Evolutionary conservation across 2,888 invertebrate genomes (phyloP).

Genomic region (Eupithecia pulchellata): DNA sequence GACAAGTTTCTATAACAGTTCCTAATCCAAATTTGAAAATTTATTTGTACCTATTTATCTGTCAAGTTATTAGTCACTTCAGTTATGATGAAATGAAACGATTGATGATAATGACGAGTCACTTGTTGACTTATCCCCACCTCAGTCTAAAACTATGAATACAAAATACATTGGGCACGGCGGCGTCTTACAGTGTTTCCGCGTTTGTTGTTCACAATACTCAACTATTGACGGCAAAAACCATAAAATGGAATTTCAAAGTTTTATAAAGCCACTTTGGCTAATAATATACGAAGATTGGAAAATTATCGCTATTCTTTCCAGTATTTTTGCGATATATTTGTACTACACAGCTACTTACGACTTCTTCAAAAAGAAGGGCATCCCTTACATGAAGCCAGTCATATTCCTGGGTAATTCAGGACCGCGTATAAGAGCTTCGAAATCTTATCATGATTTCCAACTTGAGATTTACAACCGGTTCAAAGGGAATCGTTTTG

Average conservation of each 20-base stretch:
- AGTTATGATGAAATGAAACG: too few relatives aligned
- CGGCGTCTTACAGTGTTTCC: too few relatives aligned
- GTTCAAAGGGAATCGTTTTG: conserved; percentile 77
- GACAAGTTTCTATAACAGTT: too few relatives aligned
- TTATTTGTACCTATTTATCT: too few relatives aligned
- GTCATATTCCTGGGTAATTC: conserved; percentile 80
- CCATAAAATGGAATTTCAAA: conserved; percentile 54
- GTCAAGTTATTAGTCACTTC: too few relatives aligned
- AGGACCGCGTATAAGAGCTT: conserved; percentile 69
- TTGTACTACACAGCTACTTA: conserved; percentile 77
- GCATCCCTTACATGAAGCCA: conserved; percentile 75
- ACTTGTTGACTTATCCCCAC: too few relatives aligned
- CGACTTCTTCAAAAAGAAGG: conserved; percentile 76
- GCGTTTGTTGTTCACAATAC: too few relatives aligned
- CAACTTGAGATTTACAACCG: conserved; percentile 75
- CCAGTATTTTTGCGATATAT: conserved; percentile 64
- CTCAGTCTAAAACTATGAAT: too few relatives aligned
- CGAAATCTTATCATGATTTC: conserved; percentile 77
- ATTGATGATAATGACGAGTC: too few relatives aligned
- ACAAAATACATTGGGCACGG: too few relatives aligned
- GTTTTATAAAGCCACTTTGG: conserved; percentile 56
- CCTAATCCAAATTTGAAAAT: too few relatives aligned
- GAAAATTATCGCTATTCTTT: conserved; percentile 65
- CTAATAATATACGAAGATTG: conserved; percentile 66
- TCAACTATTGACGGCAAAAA: too few relatives aligned